phyloP scores from a whole-genome alignment of 2,797 vertebrate genomes.

The Brachymystax lenok region DNA sequence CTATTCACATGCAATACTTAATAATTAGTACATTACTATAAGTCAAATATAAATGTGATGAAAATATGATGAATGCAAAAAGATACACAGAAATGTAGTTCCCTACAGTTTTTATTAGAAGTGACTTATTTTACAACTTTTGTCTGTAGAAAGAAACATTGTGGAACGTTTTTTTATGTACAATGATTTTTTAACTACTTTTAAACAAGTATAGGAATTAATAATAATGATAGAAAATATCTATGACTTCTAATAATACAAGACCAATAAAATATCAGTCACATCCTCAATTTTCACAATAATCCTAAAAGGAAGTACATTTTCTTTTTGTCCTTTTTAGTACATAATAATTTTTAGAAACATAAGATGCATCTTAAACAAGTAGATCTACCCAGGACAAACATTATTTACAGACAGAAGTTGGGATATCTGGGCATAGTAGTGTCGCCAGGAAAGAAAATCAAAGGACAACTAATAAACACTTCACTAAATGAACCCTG shows the following conservation, averaged over 20 bases:
- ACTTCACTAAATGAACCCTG: conserved; percentile 46
- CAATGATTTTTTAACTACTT: conserved; percentile 78
- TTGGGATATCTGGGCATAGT: conserved; percentile 64
- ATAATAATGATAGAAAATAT: conserved; percentile 73
- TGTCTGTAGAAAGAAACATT: conserved; percentile 75
- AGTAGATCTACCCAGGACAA: conserved; percentile 77
- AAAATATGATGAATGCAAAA: conserved; percentile 5
- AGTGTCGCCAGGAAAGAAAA: conserved; percentile 63
- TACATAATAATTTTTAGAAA: conserved; percentile 83
- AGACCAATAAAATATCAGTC: conserved; percentile 76
- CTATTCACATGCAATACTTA: neutral
- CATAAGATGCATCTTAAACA: conserved; percentile 80
- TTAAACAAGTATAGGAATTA: conserved; percentile 81
- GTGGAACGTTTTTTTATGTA: conserved; percentile 76
- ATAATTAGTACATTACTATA: neutral
- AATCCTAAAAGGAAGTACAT: conserved; percentile 83
- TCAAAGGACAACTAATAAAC: conserved; percentile 51
- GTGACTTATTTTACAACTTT: conserved; percentile 80
- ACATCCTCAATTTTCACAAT: conserved; percentile 71
- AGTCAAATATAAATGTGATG: neutral
- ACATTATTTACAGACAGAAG: conserved; percentile 78
- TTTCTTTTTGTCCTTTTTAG: conserved; percentile 85
- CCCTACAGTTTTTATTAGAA: conserved; percentile 81
- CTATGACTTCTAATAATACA: conserved; percentile 75
- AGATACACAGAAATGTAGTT: conserved; percentile 70